phyloP scores from a whole-genome alignment of 2,888 invertebrate genomes.

The Hirtodrosophila confusa region DNA sequence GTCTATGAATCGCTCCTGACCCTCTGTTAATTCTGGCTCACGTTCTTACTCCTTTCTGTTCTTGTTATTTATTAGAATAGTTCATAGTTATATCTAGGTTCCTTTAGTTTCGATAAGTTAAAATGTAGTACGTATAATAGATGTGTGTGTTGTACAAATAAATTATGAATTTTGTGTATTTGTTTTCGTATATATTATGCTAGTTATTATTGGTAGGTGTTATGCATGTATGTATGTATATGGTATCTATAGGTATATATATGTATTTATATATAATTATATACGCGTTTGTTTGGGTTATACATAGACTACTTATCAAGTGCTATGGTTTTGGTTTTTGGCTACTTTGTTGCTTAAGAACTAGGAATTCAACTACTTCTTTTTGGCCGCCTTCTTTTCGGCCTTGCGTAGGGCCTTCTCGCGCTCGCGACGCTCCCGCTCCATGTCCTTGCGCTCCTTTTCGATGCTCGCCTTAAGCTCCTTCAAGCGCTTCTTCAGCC shows the following conservation, averaged over 20 bases:
- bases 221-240: no score
- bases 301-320: constrained; percentile 58
- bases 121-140: constrained; percentile 71
- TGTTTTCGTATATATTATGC: constrained; percentile 17
- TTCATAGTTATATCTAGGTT: constrained; percentile 56
- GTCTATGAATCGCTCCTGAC: constrained; percentile 11
- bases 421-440: constrained; percentile 92
- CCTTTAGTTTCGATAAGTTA: constrained; percentile 67
- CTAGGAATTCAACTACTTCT: constrained; percentile 83
- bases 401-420: constrained; percentile 94
- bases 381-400: constrained; percentile 91
- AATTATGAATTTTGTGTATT: constrained; percentile 24
- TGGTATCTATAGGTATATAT: constrained; percentile 15
- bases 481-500: constrained; percentile 93
- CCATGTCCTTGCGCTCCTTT: constrained; percentile 89
- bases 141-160: constrained; percentile 62
- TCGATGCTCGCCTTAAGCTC: constrained; percentile 91
- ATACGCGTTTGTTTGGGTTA: constrained; percentile 41
- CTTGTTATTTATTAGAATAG: constrained; percentile 43
- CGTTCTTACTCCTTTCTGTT: constrained; percentile 13
- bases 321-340: constrained; percentile 74
- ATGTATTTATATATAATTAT: constrained; percentile 26
- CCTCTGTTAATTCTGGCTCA: constrained; percentile 19
- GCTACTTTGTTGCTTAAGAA: constrained; percentile 68
- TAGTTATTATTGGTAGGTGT: constrained; percentile 34